A percentile compares a stretch with the other conserved stretches of the same genome.
Conservation (phyloP, 37 sponge, comb jelly and placozoan genomes). For the Haliclona indistincta region DNA sequence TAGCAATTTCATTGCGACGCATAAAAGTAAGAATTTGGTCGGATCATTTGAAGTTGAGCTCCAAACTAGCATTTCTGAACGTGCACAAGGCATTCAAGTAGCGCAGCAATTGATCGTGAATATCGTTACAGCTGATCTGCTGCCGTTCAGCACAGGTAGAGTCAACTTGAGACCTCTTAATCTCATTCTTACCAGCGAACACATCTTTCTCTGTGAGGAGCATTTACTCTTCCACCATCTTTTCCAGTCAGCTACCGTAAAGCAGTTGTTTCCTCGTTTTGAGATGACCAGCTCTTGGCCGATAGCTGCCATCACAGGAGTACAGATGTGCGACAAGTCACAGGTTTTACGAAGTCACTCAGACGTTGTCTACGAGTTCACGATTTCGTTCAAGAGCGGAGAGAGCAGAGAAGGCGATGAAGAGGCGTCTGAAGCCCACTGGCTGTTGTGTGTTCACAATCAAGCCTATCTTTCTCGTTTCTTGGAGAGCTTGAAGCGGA, state of each 20-base stretch:
- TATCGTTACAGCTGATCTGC: conserved; percentile 25
- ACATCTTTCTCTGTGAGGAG: conserved; percentile 49
- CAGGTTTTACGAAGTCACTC: conserved; percentile 1
- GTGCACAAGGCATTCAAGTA: conserved; percentile 25
- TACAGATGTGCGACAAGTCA: conserved; percentile 42
- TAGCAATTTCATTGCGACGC: conserved; percentile 21
- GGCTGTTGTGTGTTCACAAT: conserved; percentile 33
- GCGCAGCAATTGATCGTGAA: conserved; percentile 41
- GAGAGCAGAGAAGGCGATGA: neutral
- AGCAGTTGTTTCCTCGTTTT: conserved; percentile 26
- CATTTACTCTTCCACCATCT: conserved; percentile 4
- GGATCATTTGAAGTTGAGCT: conserved; percentile 28
- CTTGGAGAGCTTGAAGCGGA: conserved; percentile 7
- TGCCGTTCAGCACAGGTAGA: conserved; percentile 22
- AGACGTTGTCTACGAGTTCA: conserved; percentile 38
- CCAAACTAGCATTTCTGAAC: neutral
- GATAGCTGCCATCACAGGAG: neutral
- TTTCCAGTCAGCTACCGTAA: neutral
- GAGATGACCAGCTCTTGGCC: conserved; percentile 25
- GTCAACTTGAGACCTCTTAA: conserved; percentile 1
- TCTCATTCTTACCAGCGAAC: conserved; percentile 40
- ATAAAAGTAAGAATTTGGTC: neutral
- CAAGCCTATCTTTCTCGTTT: conserved; percentile 27
- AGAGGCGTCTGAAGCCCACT: neutral
- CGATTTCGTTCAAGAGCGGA: conserved; percentile 20